A percentile compares a stretch with the other conserved stretches of the same genome.
phyloP scores from a whole-genome alignment of 2,888 invertebrate genomes.

The Eremobia ochroleuca region DNA sequence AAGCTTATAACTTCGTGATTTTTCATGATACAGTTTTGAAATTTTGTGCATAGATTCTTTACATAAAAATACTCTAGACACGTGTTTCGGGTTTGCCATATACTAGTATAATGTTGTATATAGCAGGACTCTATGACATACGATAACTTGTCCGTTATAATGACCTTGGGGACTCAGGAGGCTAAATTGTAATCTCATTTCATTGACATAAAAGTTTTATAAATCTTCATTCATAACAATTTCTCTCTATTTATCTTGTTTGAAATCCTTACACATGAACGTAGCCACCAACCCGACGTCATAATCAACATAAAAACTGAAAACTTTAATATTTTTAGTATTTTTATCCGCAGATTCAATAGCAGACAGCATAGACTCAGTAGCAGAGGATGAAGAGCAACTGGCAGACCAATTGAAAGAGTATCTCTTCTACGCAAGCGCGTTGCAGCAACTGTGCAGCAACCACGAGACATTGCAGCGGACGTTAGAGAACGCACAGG shows the following conservation, averaged over 20 bases:
- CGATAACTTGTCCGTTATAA: too few species aligned
- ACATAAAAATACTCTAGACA: too few species aligned
- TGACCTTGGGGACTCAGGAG: too few species aligned
- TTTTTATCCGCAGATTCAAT: constrained; percentile 89
- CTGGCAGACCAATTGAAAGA: constrained; percentile 96
- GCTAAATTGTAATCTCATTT: background rate
- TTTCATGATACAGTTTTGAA: too few species aligned
- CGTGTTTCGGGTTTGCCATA: too few species aligned
- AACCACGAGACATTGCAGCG: constrained; percentile 94
- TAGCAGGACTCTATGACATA: too few species aligned
- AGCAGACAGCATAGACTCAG: constrained; percentile 93
- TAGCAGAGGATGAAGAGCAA: constrained; percentile 95
- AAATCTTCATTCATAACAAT: background rate
- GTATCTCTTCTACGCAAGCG: constrained; percentile 94
- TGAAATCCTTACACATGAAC: background rate
- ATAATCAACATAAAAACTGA: background rate
- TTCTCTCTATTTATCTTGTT: background rate
- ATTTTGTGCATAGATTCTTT: too few species aligned
- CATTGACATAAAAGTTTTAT: background rate
- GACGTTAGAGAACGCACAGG: constrained; percentile 93
- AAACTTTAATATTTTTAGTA: too few species aligned
- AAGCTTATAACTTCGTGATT: too few species aligned
- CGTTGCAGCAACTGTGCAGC: constrained; percentile 94
- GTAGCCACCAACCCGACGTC: background rate
- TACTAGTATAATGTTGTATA: too few species aligned